phyloP scores from a whole-genome alignment of 2,113 vertebrate species.

The Microcebus jonahi region DNA sequence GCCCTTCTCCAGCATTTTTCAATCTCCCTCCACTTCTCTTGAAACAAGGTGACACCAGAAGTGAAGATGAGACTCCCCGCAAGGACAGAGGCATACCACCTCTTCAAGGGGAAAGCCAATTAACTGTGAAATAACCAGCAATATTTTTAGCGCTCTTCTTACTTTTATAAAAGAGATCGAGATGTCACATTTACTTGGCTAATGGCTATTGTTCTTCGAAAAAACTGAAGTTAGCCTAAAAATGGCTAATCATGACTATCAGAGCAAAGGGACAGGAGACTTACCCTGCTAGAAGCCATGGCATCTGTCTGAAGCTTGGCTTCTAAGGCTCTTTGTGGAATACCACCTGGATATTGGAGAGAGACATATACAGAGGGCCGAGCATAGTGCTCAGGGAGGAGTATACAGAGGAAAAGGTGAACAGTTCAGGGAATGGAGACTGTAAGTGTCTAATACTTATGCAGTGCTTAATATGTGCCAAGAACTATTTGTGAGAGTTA shows the following conservation, averaged over 20 bases:
- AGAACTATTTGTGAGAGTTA: not conserved
- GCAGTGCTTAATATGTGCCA: not conserved
- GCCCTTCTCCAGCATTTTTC: conserved; percentile 55
- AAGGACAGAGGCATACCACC: conserved; percentile 21
- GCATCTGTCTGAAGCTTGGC: not conserved
- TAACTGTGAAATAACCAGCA: conserved; percentile 68
- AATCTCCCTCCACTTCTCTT: conserved; percentile 51
- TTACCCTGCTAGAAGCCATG: not conserved
- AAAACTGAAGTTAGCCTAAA: conserved; percentile 25
- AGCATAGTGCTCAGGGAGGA: not conserved
- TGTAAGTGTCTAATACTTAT: not conserved
- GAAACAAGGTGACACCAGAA: conserved; percentile 57
- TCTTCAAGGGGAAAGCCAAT: conserved; percentile 63
- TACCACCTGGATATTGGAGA: not conserved
- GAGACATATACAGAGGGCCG: not conserved
- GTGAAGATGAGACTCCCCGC: not conserved
- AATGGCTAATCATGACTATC: not conserved
- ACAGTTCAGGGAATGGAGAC: not conserved
- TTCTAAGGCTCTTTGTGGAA: not conserved
- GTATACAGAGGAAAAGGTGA: not conserved
- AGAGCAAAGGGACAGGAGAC: not conserved
- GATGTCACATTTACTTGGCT: conserved; percentile 36
- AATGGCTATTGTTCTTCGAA: conserved; percentile 31
- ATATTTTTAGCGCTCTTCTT: conserved; percentile 32
- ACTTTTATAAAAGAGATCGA: conserved; percentile 46